Percentiles rank a stretch among this genome's conserved stretches.
phyloP scores from a whole-genome alignment of 2,113 vertebrate species.

The Platanista minor region DNA sequence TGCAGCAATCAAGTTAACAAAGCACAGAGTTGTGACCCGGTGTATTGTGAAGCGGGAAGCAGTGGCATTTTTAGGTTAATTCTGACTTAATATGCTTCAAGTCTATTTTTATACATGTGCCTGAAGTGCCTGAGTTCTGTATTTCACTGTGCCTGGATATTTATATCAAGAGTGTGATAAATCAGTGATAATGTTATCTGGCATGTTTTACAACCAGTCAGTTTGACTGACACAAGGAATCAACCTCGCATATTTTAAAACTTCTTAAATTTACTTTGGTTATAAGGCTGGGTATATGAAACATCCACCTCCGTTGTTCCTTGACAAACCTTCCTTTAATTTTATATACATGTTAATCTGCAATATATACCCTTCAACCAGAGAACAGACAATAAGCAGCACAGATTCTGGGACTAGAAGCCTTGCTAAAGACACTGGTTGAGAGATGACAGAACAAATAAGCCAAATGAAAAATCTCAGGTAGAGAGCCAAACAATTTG shows the following conservation, averaged over 20 bases:
- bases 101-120: constrained; percentile 61
- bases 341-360: not conserved
- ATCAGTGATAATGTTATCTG: constrained; percentile 68
- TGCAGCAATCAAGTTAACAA: not conserved
- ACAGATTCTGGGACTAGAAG: not conserved
- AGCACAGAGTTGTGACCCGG: not conserved
- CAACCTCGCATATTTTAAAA: constrained; percentile 47
- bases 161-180: constrained; percentile 64
- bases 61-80: constrained; percentile 69
- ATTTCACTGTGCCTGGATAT: constrained; percentile 42
- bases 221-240: constrained; percentile 59
- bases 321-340: constrained; percentile 20
- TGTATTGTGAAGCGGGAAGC: not conserved
- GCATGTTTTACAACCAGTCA: constrained; percentile 71
- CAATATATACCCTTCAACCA: not conserved
- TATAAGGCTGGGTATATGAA: constrained; percentile 15
- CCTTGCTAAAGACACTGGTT: not conserved
- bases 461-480: not conserved
- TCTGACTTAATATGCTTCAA: constrained; percentile 65
- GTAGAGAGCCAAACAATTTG: not conserved
- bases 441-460: not conserved
- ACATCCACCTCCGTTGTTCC: not conserved
- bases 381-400: not conserved
- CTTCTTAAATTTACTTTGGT: constrained; percentile 33
- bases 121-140: constrained; percentile 51